These are phyloP conservation scores for Egretta garzetta DNA, from an alignment of 2,113 vertebrate species.

Conservation along the genomic window DNA sequence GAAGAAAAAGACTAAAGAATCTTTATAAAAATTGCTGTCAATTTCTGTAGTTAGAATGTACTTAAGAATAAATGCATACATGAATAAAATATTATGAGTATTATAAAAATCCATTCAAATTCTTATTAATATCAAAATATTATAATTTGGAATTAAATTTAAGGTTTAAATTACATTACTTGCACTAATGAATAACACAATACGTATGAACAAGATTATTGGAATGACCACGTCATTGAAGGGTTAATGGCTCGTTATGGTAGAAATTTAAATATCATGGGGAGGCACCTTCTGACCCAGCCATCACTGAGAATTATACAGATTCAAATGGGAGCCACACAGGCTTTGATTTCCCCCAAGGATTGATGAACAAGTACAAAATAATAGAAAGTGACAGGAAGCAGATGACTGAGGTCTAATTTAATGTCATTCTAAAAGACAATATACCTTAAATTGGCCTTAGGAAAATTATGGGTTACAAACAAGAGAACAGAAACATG, in stretches of 20 bases:
- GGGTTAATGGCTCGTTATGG: constrained; percentile 53
- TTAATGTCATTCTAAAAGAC: constrained; percentile 80
- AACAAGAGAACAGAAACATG: constrained; percentile 55
- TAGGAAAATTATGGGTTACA: constrained; percentile 73
- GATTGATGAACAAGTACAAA: constrained; percentile 79
- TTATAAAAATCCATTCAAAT: background rate
- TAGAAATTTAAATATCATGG: constrained; percentile 45
- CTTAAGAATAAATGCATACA: background rate
- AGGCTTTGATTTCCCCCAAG: constrained; percentile 83
- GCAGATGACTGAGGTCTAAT: constrained; percentile 83
- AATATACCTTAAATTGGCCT: constrained; percentile 75
- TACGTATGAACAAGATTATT: background rate
- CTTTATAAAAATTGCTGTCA: background rate
- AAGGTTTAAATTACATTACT: background rate
- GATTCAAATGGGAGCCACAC: constrained; percentile 74
- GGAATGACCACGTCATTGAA: background rate
- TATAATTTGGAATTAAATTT: background rate
- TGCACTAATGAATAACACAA: background rate
- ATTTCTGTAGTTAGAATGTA: background rate
- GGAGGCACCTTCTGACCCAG: constrained; percentile 62
- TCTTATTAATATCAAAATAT: background rate
- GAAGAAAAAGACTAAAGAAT: background rate
- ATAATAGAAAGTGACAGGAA: constrained; percentile 86
- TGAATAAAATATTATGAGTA: background rate
- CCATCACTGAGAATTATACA: constrained; percentile 79